phyloP scores from a whole-genome alignment of 2,888 invertebrate species.

The Plebejus anna region DNA sequence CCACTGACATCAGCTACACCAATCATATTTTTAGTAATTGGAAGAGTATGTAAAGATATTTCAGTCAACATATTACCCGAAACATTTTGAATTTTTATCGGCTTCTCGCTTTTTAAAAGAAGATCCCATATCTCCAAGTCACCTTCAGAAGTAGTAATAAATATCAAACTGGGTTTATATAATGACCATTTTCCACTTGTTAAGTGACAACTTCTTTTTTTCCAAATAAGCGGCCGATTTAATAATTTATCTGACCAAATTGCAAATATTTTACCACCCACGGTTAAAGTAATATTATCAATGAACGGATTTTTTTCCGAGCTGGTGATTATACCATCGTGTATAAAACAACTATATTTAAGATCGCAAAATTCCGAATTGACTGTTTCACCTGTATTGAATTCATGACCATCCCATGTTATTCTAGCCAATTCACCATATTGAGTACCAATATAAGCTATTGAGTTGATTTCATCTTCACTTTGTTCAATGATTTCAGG shows the following conservation, averaged over 20 bases:
- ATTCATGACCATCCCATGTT: constrained; percentile 85
- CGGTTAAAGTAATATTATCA: constrained; percentile 81
- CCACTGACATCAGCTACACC: constrained; percentile 86
- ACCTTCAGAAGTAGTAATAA: constrained; percentile 86
- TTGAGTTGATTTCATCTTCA: constrained; percentile 53
- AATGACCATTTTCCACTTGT: constrained; percentile 87
- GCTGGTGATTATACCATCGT: constrained; percentile 85
- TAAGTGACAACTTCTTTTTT: constrained; percentile 77
- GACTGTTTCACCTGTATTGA: constrained; percentile 80
- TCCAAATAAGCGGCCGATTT: constrained; percentile 83
- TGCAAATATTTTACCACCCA: constrained; percentile 87
- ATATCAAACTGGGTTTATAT: constrained; percentile 85
- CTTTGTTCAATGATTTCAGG: constrained; percentile 54
- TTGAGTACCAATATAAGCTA: constrained; percentile 62
- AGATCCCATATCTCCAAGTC: constrained; percentile 91
- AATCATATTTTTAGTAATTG: constrained; percentile 79
- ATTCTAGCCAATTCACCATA: constrained; percentile 68
- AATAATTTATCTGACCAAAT: constrained; percentile 85
- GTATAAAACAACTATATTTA: constrained; percentile 75
- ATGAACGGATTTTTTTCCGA: constrained; percentile 82
- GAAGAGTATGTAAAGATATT: constrained; percentile 79
- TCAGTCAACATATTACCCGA: constrained; percentile 84
- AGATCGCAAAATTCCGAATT: constrained; percentile 79
- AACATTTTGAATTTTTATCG: constrained; percentile 83
- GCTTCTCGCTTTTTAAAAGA: constrained; percentile 83